Evolutionary conservation across 2,888 invertebrate species (phyloP).

Genomic region (Galeopsomyia nigrocyanea): DNA sequence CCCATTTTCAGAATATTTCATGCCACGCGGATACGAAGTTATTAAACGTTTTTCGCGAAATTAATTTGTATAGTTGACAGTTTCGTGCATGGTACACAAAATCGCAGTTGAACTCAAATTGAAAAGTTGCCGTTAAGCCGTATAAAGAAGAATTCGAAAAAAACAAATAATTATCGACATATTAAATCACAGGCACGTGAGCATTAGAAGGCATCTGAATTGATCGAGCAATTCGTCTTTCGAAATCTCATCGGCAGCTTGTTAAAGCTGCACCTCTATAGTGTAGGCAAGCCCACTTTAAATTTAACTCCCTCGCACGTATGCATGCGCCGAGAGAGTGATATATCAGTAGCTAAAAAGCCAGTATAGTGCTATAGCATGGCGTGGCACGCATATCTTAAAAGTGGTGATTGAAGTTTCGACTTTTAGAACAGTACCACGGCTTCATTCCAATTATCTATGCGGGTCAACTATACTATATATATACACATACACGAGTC

Average conservation of each 20-base stretch:
- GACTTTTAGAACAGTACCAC: conserved; percentile 33
- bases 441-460: conserved; percentile 47
- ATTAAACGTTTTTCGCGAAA: not conserved
- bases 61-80: conserved; percentile 9
- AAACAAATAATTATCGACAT: too few relatives aligned
- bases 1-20: not conserved
- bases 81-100: too few relatives aligned
- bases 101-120: too few relatives aligned
- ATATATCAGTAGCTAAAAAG: not conserved
- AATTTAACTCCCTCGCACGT: not conserved
- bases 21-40: not conserved
- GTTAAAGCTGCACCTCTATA: conserved; percentile 20
- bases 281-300: not conserved
- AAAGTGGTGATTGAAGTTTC: conserved; percentile 28
- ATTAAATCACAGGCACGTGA: not conserved
- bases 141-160: too few relatives aligned
- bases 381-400: not conserved
- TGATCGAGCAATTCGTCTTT: conserved; percentile 37
- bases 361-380: too few relatives aligned
- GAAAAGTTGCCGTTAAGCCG: too few relatives aligned
- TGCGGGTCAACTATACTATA: conserved; percentile 31
- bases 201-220: conserved; percentile 15
- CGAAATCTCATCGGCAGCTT: conserved; percentile 37
- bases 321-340: too few relatives aligned
- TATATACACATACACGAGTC: not conserved